Conservation (phyloP, 2,797 vertebrate species). For the Gephyroberyx darwinii region DNA sequence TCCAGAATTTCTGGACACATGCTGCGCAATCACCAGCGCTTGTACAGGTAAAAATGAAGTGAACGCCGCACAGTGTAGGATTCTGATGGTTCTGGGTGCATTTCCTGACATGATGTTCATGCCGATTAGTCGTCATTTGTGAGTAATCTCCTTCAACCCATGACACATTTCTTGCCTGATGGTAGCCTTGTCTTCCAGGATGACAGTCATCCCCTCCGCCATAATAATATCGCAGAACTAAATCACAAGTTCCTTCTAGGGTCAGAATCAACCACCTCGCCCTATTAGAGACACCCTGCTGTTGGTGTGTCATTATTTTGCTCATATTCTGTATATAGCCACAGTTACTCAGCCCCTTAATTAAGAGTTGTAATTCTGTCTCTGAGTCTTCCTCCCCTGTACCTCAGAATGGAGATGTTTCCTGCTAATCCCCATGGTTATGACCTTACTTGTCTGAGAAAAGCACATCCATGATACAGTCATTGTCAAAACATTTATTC, state of each 20-base stretch:
- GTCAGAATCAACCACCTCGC: neutral
- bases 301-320: slow-evolving; percentile 7
- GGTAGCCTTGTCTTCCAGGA: neutral
- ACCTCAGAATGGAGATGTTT: slow-evolving; percentile 28
- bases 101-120: slow-evolving; percentile 1
- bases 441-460: slow-evolving; percentile 40
- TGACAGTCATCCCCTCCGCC: neutral
- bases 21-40: slow-evolving; percentile 4
- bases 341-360: slow-evolving; percentile 19
- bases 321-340: slow-evolving; percentile 16
- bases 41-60: slow-evolving; percentile 1
- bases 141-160: slow-evolving; percentile 15
- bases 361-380: slow-evolving; percentile 34
- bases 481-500: slow-evolving; percentile 51
- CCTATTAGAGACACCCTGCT: neutral
- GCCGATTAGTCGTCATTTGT: slow-evolving; percentile 20
- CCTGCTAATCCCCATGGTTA: slow-evolving; percentile 24
- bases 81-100: neutral
- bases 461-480: slow-evolving; percentile 20
- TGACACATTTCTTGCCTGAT: neutral
- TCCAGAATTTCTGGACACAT: slow-evolving; percentile 11
- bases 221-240: no score
- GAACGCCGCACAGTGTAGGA: neutral
- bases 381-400: slow-evolving; percentile 17
- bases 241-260: no score